These are phyloP conservation scores for Drosophila bocqueti DNA, from an alignment of 1,140 invertebrate genomes.

Conservation along the genomic window DNA sequence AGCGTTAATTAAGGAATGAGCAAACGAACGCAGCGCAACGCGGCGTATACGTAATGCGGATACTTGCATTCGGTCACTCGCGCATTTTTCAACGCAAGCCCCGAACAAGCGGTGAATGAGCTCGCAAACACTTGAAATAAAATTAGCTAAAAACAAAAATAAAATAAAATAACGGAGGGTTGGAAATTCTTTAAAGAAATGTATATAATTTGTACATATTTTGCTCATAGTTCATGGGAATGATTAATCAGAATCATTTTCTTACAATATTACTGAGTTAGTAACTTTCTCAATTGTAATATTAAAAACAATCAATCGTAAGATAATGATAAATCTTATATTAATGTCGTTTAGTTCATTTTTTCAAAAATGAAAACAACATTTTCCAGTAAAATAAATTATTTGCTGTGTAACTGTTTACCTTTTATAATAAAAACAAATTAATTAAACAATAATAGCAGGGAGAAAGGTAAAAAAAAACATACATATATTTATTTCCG, in stretches of 20 bases:
- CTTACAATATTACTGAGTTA: neutral
- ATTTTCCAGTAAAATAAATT: too few relatives aligned
- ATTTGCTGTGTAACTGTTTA: neutral
- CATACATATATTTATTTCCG: neutral
- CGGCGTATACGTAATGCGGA: slow-evolving; percentile 76
- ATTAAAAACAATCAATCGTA: too few relatives aligned
- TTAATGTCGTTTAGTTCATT: too few relatives aligned
- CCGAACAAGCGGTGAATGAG: slow-evolving; percentile 54
- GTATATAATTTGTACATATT: neutral
- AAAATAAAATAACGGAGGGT: too few relatives aligned
- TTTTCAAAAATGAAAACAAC: too few relatives aligned
- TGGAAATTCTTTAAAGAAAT: neutral
- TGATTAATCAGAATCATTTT: neutral
- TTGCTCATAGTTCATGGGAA: neutral
- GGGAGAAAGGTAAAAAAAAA: too few relatives aligned
- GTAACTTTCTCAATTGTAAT: too few relatives aligned
- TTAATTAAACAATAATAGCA: neutral
- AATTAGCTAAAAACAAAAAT: neutral
- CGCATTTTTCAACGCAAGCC: slow-evolving; percentile 58
- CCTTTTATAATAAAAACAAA: neutral
- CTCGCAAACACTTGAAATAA: slow-evolving; percentile 18
- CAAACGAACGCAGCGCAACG: slow-evolving; percentile 43
- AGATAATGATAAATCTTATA: too few relatives aligned
- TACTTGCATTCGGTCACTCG: slow-evolving; percentile 73
- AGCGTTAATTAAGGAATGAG: slow-evolving; percentile 71